Evolutionary conservation across 37 sponge, comb jelly and placozoan species (phyloP).

Genomic region (Halisarca cf. caerulea): DNA sequence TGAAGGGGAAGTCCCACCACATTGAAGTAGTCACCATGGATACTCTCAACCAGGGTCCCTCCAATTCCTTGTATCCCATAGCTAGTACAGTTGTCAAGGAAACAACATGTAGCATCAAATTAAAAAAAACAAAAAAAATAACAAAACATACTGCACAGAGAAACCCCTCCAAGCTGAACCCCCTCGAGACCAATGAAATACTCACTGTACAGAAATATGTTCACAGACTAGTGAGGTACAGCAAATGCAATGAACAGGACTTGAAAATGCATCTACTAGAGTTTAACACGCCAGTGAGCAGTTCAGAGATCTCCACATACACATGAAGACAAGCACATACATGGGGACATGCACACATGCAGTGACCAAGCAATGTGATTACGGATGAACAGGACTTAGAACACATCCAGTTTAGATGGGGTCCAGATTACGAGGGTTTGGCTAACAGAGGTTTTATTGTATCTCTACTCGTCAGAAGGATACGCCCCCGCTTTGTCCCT

Average conservation of each 20-base stretch:
- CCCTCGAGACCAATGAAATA: too few species aligned
- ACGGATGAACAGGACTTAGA: too few species aligned
- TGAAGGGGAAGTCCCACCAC: constrained; percentile 93
- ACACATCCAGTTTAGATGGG: too few species aligned
- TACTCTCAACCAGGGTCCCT: constrained; percentile 72
- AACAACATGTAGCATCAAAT: too few species aligned
- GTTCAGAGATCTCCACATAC: too few species aligned
- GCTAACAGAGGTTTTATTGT: not conserved
- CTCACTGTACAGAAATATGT: not conserved
- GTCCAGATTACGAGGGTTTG: not conserved
- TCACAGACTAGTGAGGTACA: not conserved
- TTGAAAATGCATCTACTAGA: too few species aligned
- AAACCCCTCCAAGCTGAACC: too few species aligned
- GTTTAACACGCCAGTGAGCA: too few species aligned
- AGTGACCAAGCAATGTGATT: too few species aligned
- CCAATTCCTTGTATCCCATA: constrained; percentile 93
- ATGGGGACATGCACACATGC: too few species aligned
- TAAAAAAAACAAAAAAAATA: too few species aligned
- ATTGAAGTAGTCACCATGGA: constrained; percentile 89
- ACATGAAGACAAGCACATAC: too few species aligned
- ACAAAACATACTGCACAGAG: not conserved
- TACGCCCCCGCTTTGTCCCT: constrained; percentile 93
- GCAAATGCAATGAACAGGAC: not conserved
- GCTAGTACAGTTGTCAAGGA: constrained; percentile 20
- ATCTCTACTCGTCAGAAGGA: not conserved